Base-by-base conservation (phyloP, 2,888 invertebrate species). In the Lottia gigantea region DNA sequence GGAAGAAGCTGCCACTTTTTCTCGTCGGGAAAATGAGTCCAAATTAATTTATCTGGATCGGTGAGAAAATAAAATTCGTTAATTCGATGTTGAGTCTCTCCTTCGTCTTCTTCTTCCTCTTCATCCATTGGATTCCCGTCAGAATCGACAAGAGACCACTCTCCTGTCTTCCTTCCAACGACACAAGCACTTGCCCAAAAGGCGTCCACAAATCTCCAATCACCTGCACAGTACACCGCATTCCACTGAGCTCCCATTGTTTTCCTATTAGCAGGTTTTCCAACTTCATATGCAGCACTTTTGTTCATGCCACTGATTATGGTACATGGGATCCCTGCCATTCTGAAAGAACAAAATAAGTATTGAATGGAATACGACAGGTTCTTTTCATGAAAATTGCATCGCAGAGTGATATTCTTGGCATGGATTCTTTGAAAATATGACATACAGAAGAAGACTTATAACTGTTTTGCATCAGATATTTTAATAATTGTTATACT, bases 201-300 rank as follows among this genome's bases (percentile, higher is more conserved):
- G 26, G 85, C 81, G 71, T 86, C 87, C 3, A 86, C 66, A 68
- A 86, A 82, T 16, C 85, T 78, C 87, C 87, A 87, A 62, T 83
- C 82, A n/a, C 79, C 83, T 31, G 81, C 79, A 15, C 86, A 76
- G 64, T 79, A 85, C 7, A 86, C 86, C 16, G 85, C 85, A 75
- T 87, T 87, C 87, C 87, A 87, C 78, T 87, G 87, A 12, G 87
- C 87, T 0, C 82, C 83, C 85, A 86, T 82, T n/a, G 71, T 73
- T 68, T 80, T 79, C 40, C 82, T 75, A 76, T 87, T 82, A 26
- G 82, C 76, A 61, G 78, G 77, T 26, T 76, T 78, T 16, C 87
- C 87, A 15, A 86, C 80, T 72, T 85, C 82, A 72, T 86, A 87
- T 40, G 86, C 86, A 45, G 86, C 85, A 71, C 86, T 87, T 74